These are phyloP conservation scores for Mylabris sibirica DNA, from an alignment of 2,888 invertebrate genomes.

Conservation along the genomic window DNA sequence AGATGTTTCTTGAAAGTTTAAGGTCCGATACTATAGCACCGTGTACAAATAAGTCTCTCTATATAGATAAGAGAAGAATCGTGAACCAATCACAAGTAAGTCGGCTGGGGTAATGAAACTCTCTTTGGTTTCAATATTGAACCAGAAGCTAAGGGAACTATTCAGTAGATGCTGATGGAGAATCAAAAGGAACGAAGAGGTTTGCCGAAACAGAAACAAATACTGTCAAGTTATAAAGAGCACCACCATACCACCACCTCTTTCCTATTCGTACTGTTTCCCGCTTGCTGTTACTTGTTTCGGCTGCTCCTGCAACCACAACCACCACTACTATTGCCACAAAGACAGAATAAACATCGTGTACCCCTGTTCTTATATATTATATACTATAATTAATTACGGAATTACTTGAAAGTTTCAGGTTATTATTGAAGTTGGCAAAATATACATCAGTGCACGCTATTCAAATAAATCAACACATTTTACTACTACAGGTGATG, in stretches of 20 bases:
- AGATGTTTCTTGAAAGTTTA: constrained; percentile 5
- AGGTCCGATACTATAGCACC: constrained; percentile 16
- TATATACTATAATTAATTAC: constrained; percentile 58
- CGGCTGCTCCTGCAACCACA: not conserved
- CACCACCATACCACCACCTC: constrained; percentile 40
- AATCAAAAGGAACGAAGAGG: constrained; percentile 61
- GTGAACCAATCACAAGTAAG: constrained; percentile 58
- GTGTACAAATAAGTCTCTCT: constrained; percentile 53
- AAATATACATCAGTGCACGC: constrained; percentile 40
- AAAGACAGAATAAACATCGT: constrained; percentile 53
- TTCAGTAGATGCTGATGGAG: constrained; percentile 60
- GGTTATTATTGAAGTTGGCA: constrained; percentile 54
- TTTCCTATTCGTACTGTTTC: constrained; percentile 20
- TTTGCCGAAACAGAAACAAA: constrained; percentile 61
- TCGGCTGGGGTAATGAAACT: constrained; percentile 53
- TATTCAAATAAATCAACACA: constrained; percentile 48
- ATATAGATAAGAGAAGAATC: constrained; percentile 57
- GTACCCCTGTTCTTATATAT: constrained; percentile 49
- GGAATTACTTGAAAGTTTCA: constrained; percentile 54
- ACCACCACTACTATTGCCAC: constrained; percentile 40
- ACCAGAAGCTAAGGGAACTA: constrained; percentile 53
- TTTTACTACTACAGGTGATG: constrained; percentile 41
- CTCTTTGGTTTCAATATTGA: constrained; percentile 51
- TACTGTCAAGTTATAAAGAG: constrained; percentile 58
- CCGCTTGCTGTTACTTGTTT: constrained; percentile 4